Evolutionary conservation across 2,888 invertebrate species (phyloP).

Genomic region (Drosophila villosipedis): DNA sequence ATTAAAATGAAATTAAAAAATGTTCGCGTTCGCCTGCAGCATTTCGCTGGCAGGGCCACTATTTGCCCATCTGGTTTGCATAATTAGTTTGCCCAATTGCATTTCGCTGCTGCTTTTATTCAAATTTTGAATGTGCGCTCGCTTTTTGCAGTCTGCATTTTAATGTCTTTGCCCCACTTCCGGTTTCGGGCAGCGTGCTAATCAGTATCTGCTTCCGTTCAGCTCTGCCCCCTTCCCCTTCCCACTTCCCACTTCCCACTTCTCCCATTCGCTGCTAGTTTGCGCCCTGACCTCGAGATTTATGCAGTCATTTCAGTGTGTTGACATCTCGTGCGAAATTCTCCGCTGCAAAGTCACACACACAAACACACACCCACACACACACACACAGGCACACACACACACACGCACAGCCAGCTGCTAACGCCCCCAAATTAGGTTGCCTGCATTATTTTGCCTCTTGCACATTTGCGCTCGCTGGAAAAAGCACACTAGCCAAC

Average conservation of each 20-base stretch:
- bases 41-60: conserved; percentile 1
- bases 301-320: conserved; percentile 44
- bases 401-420: conserved; percentile 20
- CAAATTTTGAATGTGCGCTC: conserved; percentile 43
- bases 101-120: conserved; percentile 41
- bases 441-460: conserved; percentile 25
- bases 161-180: conserved; percentile 57
- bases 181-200: conserved; percentile 45
- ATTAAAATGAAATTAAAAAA: conserved; percentile 68
- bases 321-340: conserved; percentile 59
- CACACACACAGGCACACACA: background rate
- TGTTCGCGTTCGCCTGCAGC: conserved; percentile 21
- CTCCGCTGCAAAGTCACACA: conserved; percentile 17
- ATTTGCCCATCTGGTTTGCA: conserved; percentile 48
- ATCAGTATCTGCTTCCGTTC: conserved; percentile 58
- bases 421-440: conserved; percentile 43
- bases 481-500: background rate
- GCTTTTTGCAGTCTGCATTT: conserved; percentile 57
- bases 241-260: background rate
- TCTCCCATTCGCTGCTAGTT: background rate
- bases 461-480: conserved; percentile 2
- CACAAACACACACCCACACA: background rate
- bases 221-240: background rate
- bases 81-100: conserved; percentile 60
- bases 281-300: conserved; percentile 47